These are phyloP conservation scores for Sinopyrophorus schimmeli DNA, from an alignment of 2,888 invertebrate species.

Conservation along the genomic window DNA sequence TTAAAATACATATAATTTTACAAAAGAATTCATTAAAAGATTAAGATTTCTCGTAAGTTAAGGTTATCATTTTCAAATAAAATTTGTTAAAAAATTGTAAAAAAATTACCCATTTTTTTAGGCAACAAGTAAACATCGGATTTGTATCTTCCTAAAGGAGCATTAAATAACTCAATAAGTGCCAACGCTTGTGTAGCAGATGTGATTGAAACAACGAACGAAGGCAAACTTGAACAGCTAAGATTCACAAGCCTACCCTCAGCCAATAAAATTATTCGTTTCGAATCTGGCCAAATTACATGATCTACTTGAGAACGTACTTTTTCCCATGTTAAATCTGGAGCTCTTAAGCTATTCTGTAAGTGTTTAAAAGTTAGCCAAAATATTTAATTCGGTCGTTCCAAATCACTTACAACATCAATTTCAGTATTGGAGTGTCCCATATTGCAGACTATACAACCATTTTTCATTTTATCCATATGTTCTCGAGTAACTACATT, in stretches of 20 bases:
- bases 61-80: too few species aligned
- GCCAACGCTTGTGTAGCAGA: slow-evolving; percentile 97
- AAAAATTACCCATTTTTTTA: slow-evolving; percentile 88
- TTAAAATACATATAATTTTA: not conserved
- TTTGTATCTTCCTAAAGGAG: slow-evolving; percentile 92
- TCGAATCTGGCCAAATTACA: slow-evolving; percentile 97
- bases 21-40: too few species aligned
- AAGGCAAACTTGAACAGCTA: slow-evolving; percentile 95
- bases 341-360: slow-evolving; percentile 86
- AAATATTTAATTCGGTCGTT: not conserved
- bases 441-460: slow-evolving; percentile 96
- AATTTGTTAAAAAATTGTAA: slow-evolving; percentile 10
- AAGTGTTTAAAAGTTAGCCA: slow-evolving; percentile 35
- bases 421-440: slow-evolving; percentile 97
- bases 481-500: slow-evolving; percentile 94
- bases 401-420: slow-evolving; percentile 84
- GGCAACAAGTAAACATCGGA: slow-evolving; percentile 96
- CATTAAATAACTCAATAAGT: slow-evolving; percentile 95
- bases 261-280: slow-evolving; percentile 88
- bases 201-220: slow-evolving; percentile 97
- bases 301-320: slow-evolving; percentile 98
- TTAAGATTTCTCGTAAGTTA: too few species aligned
- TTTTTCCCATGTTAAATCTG: slow-evolving; percentile 96
- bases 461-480: slow-evolving; percentile 96
- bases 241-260: slow-evolving; percentile 95